Conservation (phyloP, 2,113 vertebrate species). For the Gambusia affinis region DNA sequence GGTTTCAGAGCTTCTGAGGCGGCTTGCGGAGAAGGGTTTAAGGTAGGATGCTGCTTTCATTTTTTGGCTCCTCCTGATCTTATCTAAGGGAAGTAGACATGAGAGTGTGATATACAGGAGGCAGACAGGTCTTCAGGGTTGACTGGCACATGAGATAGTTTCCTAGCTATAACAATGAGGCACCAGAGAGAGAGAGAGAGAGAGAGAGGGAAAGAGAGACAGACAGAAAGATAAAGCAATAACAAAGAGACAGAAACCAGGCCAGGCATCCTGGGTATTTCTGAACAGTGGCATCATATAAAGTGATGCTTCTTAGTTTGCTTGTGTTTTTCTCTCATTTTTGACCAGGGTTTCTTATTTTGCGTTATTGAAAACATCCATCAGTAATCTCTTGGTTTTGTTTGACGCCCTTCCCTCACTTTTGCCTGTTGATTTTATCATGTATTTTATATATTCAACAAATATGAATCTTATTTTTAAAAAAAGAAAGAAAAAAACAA, state of each 20-base stretch:
- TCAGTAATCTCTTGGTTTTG: slow-evolving; percentile 57
- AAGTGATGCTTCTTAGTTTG: not conserved
- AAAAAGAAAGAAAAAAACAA: slow-evolving; percentile 12
- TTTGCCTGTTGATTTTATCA: not conserved
- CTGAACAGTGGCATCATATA: slow-evolving; percentile 14
- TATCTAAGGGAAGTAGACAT: slow-evolving; percentile 34
- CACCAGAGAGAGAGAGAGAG: not conserved
- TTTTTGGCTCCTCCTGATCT: slow-evolving; percentile 38
- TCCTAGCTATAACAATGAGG: slow-evolving; percentile 17
- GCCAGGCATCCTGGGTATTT: slow-evolving; percentile 33
- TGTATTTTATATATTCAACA: not conserved
- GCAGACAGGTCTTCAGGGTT: slow-evolving; percentile 30
- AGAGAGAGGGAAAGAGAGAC: slow-evolving; percentile 2
- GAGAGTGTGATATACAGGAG: slow-evolving; percentile 19
- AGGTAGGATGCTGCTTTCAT: slow-evolving; percentile 40
- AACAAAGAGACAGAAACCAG: slow-evolving; percentile 20
- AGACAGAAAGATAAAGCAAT: slow-evolving; percentile 2
- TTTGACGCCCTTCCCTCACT: slow-evolving; percentile 22
- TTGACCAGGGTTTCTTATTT: slow-evolving; percentile 35
- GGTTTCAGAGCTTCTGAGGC: slow-evolving; percentile 21
- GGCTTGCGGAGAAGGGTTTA: slow-evolving; percentile 33
- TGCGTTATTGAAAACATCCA: slow-evolving; percentile 43
- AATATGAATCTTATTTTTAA: slow-evolving; percentile 8
- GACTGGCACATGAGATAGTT: slow-evolving; percentile 41
- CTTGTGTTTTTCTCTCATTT: slow-evolving; percentile 16